phyloP scores from a whole-genome alignment of 2,888 invertebrate species.

The Petrophora chlorosata region DNA sequence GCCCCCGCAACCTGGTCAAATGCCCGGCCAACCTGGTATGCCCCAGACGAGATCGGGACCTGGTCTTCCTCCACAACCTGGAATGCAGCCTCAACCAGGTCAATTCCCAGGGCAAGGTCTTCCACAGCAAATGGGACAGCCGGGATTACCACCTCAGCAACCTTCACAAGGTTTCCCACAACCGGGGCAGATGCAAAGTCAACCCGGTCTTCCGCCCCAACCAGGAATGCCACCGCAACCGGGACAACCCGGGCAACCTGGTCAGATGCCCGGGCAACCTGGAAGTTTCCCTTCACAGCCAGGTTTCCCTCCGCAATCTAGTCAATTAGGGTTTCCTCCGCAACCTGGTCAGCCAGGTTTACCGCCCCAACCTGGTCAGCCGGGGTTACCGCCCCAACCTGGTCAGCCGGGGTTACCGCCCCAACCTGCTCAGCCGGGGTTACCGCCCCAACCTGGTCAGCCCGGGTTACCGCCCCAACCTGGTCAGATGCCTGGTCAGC shows the following conservation, averaged over 20 bases:
- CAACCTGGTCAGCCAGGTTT: slow-evolving; percentile 54
- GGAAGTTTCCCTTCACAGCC: slow-evolving; percentile 36
- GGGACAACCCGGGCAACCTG: slow-evolving; percentile 44
- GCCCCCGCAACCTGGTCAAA: slow-evolving; percentile 34
- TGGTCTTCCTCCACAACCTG: slow-evolving; percentile 33
- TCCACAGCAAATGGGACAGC: slow-evolving; percentile 16
- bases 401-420: slow-evolving; percentile 36
- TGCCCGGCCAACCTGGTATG: slow-evolving; percentile 37
- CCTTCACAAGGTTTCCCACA: slow-evolving; percentile 25
- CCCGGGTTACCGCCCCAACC: slow-evolving; percentile 45
- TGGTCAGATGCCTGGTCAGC: slow-evolving; percentile 34
- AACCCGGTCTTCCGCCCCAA: slow-evolving; percentile 38
- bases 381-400: slow-evolving; percentile 39
- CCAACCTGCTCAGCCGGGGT: neutral
- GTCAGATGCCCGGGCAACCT: slow-evolving; percentile 35
- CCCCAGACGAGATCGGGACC: slow-evolving; percentile 36
- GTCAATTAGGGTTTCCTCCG: slow-evolving; percentile 47
- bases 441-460: slow-evolving; percentile 38
- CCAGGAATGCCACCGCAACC: slow-evolving; percentile 37
- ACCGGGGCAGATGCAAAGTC: slow-evolving; percentile 35
- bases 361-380: slow-evolving; percentile 31
- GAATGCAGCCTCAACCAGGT: slow-evolving; percentile 32
- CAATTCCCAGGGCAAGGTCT: slow-evolving; percentile 18
- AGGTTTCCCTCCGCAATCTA: slow-evolving; percentile 40
- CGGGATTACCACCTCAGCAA: slow-evolving; percentile 36